Base-by-base conservation (phyloP, 2,797 vertebrate genomes). In the Neosilurus mollespiculum region DNA sequence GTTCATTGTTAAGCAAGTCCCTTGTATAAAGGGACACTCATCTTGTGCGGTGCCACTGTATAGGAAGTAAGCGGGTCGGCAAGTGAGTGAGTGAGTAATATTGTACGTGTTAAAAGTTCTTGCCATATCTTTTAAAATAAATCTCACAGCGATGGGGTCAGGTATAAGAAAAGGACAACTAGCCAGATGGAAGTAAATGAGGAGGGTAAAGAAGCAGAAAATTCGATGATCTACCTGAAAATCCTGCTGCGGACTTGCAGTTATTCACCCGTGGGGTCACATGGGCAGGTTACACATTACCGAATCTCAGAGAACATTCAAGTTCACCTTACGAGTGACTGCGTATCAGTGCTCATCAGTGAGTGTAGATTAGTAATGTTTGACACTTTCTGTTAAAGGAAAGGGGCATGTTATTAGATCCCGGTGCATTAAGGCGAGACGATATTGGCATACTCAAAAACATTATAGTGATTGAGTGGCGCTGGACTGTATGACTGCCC, bases 381-480 rank as follows among this genome's bases (percentile, higher is more conserved):
- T 30, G 30, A 26, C 26, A 12, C 49, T 71, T 16, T 67, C 30
- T 49, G 14, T 66, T 81, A 69, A 76, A n/a, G 30, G 30, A 61
- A 75, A 15, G 49, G n/a, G 56, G 43, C 43, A n/a, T 18, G 66
- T 59, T 83, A 69, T 30, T 26, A 53, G 56, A 56, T 71, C 58
- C n/a, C 30, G 34, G 49, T 30, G 59, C 71, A 75, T 69, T 81
- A 76, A 79, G 56, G 70, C 62, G 49, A 73, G 15, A 77, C 58
- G 22, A 78, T 80, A 72, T 78, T 82, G 58, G 76, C 81, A 86
- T 85, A 86, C 87, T 87, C 82, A 89, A 91, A 92, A 87, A 81
- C 90, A 91, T 93, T 90, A 91, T 69, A 54, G 75, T 88, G 88
- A 91, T 83, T 67, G 65, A 92, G 90, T 90, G 90, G 89, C 86